Percentiles rank a stretch among this genome's conserved stretches.
Evolutionary conservation across 2,797 vertebrate species (phyloP).

Genomic region (Nasua narica): DNA sequence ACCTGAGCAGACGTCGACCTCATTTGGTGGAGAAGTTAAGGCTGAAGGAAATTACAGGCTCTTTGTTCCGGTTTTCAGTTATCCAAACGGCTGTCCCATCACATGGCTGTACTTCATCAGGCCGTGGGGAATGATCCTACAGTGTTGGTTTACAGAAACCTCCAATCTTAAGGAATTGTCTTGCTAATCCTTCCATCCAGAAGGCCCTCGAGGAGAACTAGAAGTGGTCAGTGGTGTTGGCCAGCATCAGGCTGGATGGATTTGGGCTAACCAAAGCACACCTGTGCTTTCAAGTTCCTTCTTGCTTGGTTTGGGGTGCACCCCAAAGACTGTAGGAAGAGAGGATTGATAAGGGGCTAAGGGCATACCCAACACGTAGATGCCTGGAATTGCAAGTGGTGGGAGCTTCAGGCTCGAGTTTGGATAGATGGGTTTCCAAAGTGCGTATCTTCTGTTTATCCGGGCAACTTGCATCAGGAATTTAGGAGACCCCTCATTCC

Average conservation of each 20-base stretch:
- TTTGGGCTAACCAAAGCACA: not conserved
- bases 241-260: not conserved
- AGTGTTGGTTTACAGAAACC: not conserved
- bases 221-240: not conserved
- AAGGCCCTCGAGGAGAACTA: not conserved
- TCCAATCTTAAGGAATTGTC: not conserved
- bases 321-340: not conserved
- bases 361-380: not conserved
- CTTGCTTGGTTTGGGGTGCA: not conserved
- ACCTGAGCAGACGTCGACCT: constrained; percentile 51
- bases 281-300: not conserved
- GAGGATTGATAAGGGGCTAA: not conserved
- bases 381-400: not conserved
- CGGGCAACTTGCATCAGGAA: not conserved
- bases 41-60: not conserved
- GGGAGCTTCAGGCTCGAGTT: not conserved
- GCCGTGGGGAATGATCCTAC: not conserved
- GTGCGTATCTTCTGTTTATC: not conserved
- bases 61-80: constrained; percentile 5
- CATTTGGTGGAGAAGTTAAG: not conserved
- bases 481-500: not conserved
- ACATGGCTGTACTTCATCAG: not conserved
- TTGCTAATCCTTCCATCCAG: not conserved
- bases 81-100: not conserved
- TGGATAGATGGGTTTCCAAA: not conserved